phyloP scores from a whole-genome alignment of 2,888 invertebrate species.

The Ectemnius continuus region DNA sequence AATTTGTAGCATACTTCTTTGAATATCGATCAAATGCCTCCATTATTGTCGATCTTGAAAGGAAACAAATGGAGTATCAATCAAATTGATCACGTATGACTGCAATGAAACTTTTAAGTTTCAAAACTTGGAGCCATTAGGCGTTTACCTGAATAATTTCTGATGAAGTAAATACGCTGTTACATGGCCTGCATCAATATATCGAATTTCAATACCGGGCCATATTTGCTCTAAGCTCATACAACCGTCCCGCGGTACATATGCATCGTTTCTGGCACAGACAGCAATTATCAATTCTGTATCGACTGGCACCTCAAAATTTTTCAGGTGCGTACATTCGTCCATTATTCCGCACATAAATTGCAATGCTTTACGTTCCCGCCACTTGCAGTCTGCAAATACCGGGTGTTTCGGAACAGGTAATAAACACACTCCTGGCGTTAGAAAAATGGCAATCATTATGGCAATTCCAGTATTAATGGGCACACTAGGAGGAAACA shows the following conservation, averaged over 20 bases:
- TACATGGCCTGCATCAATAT: conserved; percentile 93
- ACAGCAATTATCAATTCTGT: conserved; percentile 94
- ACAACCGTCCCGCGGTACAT: conserved; percentile 92
- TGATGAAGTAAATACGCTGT: conserved; percentile 93
- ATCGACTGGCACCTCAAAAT: conserved; percentile 93
- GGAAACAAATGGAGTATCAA: not conserved
- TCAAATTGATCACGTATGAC: not conserved
- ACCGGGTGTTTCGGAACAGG: conserved; percentile 71
- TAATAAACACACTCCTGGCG: conserved; percentile 71
- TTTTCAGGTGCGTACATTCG: conserved; percentile 97
- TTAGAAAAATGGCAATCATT: not conserved
- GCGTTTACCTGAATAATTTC: conserved; percentile 88
- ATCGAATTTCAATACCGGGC: conserved; percentile 94
- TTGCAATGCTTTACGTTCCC: conserved; percentile 89
- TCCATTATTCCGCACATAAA: conserved; percentile 99
- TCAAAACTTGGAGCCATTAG: not conserved
- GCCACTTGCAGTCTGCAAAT: conserved; percentile 80
- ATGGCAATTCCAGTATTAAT: not conserved
- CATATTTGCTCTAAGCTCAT: conserved; percentile 92
- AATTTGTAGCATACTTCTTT: conserved; percentile 72
- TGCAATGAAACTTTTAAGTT: not conserved
- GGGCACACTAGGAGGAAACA: no score
- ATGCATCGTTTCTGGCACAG: conserved; percentile 92
- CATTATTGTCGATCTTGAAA: conserved; percentile 84
- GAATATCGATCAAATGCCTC: conserved; percentile 88